Evolutionary conservation across 2,797 vertebrate genomes (phyloP).

Genomic region (Brotula barbata): DNA sequence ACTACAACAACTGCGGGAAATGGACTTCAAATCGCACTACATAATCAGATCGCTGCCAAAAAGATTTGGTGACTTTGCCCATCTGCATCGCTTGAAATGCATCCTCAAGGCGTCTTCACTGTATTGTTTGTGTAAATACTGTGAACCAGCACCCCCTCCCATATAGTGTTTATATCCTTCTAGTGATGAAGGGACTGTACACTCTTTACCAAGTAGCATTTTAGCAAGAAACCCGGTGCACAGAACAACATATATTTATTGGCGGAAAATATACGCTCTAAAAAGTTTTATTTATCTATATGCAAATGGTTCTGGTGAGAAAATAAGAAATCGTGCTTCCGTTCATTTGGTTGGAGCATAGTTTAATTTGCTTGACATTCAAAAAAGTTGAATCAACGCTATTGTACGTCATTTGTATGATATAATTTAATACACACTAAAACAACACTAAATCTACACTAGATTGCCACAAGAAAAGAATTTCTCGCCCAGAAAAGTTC

Average conservation of each 20-base stretch:
- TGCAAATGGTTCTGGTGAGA: constrained; percentile 4
- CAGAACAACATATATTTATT: constrained; percentile 30
- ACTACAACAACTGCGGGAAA: neutral
- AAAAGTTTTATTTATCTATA: constrained; percentile 1
- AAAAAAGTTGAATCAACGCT: neutral
- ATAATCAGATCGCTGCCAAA: constrained; percentile 42
- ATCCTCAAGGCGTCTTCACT: constrained; percentile 17
- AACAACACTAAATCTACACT: too few relatives aligned
- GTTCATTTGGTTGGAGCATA: neutral
- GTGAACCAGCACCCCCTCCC: constrained; percentile 52
- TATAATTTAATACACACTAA: constrained; percentile 20
- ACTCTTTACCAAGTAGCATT: constrained; percentile 42
- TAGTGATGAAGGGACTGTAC: constrained; percentile 15
- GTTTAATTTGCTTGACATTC: neutral
- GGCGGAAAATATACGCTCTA: neutral
- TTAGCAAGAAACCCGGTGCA: neutral
- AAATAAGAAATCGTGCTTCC: neutral
- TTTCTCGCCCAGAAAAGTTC: neutral
- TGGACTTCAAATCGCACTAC: constrained; percentile 28
- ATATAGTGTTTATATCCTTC: constrained; percentile 12
- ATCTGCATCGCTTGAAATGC: constrained; percentile 17
- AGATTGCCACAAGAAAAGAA: neutral
- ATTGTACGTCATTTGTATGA: constrained; percentile 17
- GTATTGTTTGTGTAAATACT: constrained; percentile 45
- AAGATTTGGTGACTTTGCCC: constrained; percentile 19